Base-by-base conservation (phyloP, 2,888 invertebrate genomes). In the Pyrgus malvae region DNA sequence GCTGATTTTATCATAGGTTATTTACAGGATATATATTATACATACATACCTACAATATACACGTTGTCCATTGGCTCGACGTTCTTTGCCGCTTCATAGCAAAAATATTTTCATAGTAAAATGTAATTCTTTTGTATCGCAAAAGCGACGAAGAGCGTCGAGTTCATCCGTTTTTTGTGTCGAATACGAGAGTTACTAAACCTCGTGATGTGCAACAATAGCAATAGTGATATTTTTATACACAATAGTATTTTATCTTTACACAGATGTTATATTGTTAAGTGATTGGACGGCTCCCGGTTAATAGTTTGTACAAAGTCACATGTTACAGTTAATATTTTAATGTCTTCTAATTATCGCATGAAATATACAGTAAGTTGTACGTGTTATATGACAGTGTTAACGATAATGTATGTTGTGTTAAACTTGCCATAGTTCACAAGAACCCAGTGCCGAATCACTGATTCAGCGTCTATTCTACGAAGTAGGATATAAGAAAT, bases 191-290 rank as follows among this genome's bases (percentile, higher is more conserved):
- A 65, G 68, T 69, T 62, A 61, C 69, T 66, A 67, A 63, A 65
- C 64, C 63, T 70, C 77, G 75, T 70, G 70, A 65, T 61, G 58
- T 73, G 72, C 70, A 59, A 64, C 67, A 68, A 62, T 63, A 69
- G 73, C 86, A 89, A 88, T 88, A 88, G 80, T 80, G 61, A 88
- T 90, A 89, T 89, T 89, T 89, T 89, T 90, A 89, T 89, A 89
- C 82, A 86, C 81, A 81, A 84, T 88, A 88, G 84, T 81, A 51
- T 85, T 67, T 84, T 90, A 89, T 84, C 85, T 89, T 82, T 88
- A 89, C 87, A 86, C 84, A 78, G 72, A 65, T 86, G 83, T 87
- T 88, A 74, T 74, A 84, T 88, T 82, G 84, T 88, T 86, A 81
- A 84, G 81, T 88, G 85, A 87, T 83, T 76, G 81, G 81, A 83